phyloP scores from a whole-genome alignment of 1,140 invertebrate genomes.

The Homarus americanus region DNA sequence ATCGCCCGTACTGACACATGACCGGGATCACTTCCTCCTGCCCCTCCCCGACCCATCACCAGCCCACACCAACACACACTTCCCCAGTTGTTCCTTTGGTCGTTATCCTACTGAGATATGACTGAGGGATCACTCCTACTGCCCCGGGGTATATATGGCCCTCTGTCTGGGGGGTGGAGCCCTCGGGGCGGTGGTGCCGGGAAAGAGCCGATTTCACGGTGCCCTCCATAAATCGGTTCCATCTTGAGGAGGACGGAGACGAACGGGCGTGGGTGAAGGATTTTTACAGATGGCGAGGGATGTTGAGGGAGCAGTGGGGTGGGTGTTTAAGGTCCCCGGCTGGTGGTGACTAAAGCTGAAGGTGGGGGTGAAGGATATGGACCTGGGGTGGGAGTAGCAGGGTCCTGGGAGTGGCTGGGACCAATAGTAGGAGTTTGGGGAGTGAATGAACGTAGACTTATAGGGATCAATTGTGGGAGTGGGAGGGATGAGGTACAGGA shows the following conservation, averaged over 20 bases:
- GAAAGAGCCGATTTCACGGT: slow-evolving; percentile 62
- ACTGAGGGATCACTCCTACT: background rate
- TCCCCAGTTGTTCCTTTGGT: background rate
- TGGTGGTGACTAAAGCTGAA: no score
- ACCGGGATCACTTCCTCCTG: slow-evolving; percentile 46
- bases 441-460: background rate
- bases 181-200: no score
- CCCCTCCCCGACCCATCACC: slow-evolving; percentile 11
- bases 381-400: background rate
- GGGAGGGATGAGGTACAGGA: no score
- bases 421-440: background rate
- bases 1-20: slow-evolving; percentile 65
- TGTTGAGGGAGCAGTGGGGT: background rate
- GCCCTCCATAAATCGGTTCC: slow-evolving; percentile 60
- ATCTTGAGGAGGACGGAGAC: slow-evolving; percentile 40
- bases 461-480: background rate
- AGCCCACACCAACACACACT: background rate
- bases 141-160: background rate
- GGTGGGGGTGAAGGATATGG: background rate
- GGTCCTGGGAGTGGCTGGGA: background rate
- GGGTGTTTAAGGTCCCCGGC: background rate
- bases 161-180: background rate
- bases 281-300: slow-evolving; percentile 42
- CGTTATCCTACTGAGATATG: background rate
- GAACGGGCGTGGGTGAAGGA: slow-evolving; percentile 3